Evolutionary conservation across 2,113 vertebrate species (phyloP).

Genomic region (Prolemur simus): DNA sequence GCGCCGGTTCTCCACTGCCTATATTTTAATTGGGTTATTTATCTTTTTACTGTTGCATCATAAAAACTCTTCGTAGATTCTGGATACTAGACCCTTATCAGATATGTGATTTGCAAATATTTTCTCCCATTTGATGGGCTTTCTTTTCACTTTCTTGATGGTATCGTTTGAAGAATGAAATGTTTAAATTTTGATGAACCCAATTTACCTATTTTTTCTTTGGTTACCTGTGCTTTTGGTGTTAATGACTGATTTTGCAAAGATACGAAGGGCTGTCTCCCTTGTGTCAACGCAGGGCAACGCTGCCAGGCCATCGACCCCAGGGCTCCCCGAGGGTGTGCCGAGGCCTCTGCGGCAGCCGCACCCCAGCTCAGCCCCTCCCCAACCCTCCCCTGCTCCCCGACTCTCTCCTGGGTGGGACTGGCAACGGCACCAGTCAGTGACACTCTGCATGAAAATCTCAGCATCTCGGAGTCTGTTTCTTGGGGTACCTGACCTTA

Average conservation of each 20-base stretch:
- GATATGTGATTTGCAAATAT: neutral
- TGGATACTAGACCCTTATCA: neutral
- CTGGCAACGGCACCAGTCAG: neutral
- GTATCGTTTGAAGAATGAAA: slow-evolving; percentile 4
- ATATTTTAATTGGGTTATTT: neutral
- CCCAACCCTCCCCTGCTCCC: neutral
- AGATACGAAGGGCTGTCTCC: neutral
- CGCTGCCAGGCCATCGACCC: neutral
- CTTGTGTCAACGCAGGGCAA: neutral
- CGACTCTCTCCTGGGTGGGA: accelerated
- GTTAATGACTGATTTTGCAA: neutral
- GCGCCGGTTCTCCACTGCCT: neutral
- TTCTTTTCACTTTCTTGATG: neutral
- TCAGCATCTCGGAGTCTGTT: neutral
- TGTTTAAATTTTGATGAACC: neutral
- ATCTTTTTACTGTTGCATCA: neutral
- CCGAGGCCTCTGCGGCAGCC: neutral
- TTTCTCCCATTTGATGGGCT: neutral
- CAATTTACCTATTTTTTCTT: neutral
- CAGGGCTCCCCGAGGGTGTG: neutral
- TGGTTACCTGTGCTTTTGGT: neutral
- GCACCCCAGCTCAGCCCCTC: neutral
- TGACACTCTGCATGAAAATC: neutral
- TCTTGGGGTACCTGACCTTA: neutral
- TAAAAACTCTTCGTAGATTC: neutral